phyloP scores from a whole-genome alignment of 2,113 vertebrate genomes.

The Sigmodon hispidus region DNA sequence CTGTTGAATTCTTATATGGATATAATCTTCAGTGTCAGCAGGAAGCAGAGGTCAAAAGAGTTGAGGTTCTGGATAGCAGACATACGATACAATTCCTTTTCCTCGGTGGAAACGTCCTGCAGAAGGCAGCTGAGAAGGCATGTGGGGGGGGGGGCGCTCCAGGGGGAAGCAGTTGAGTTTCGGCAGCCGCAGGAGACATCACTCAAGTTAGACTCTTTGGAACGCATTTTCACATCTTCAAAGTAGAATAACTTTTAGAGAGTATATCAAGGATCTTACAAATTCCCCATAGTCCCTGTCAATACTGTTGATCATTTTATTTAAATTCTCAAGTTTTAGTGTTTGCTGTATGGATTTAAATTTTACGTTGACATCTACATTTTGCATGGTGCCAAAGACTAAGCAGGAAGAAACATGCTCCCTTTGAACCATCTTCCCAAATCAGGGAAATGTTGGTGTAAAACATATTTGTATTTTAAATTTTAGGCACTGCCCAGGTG shows the following conservation, averaged over 20 bases:
- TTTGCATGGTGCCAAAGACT: background rate
- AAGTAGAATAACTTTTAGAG: background rate
- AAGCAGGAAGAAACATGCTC: background rate
- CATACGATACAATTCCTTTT: too few relatives aligned
- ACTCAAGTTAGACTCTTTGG: background rate
- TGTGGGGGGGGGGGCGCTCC: too few relatives aligned
- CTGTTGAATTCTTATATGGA: too few relatives aligned
- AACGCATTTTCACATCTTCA: background rate
- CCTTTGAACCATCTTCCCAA: background rate
- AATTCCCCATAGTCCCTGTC: background rate
- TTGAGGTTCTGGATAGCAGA: too few relatives aligned
- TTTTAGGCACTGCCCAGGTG: slow-evolving; percentile 83
- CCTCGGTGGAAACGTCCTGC: too few relatives aligned
- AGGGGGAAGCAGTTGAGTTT: too few relatives aligned
- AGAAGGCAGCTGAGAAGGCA: too few relatives aligned
- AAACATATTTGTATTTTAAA: slow-evolving; percentile 66
- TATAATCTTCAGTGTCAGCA: too few relatives aligned
- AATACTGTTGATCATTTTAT: background rate
- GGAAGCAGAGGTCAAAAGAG: too few relatives aligned
- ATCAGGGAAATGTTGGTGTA: background rate
- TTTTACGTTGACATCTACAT: background rate
- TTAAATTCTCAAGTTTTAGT: background rate
- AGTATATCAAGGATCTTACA: background rate
- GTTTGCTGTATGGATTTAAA: background rate
- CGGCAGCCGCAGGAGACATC: too few relatives aligned